Evolutionary conservation across 2,113 vertebrate species (phyloP).

Genomic region (Burhinus bistriatus): DNA sequence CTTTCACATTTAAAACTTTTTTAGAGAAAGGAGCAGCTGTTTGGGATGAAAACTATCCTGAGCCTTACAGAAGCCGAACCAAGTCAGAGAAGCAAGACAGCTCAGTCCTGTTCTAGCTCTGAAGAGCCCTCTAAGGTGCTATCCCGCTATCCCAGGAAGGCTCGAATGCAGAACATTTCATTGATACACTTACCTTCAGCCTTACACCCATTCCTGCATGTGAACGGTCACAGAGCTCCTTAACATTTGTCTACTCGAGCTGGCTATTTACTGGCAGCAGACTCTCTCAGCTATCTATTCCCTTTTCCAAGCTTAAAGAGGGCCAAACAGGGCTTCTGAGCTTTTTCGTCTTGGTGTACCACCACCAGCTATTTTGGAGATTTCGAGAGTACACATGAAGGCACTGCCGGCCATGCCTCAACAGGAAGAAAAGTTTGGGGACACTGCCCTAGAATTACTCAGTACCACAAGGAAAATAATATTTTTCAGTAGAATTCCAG

Average conservation of each 20-base stretch:
- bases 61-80: not conserved
- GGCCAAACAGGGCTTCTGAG: not conserved
- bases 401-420: not conserved
- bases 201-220: not conserved
- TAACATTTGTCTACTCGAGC: not conserved
- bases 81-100: not conserved
- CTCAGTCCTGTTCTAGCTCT: not conserved
- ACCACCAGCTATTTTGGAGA: not conserved
- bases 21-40: not conserved
- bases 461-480: not conserved
- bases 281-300: not conserved
- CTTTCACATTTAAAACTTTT: not conserved
- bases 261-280: not conserved
- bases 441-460: not conserved
- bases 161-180: not conserved
- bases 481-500: not conserved
- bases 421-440: not conserved
- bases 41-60: not conserved
- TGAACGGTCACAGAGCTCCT: not conserved
- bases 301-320: not conserved
- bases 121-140: not conserved
- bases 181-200: slow-evolving; percentile 25
- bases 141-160: not conserved
- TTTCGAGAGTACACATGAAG: not conserved
- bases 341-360: not conserved